These are phyloP conservation scores for Bombus sylvicola DNA, from an alignment of 1,140 invertebrate species.

Conservation along the genomic window DNA sequence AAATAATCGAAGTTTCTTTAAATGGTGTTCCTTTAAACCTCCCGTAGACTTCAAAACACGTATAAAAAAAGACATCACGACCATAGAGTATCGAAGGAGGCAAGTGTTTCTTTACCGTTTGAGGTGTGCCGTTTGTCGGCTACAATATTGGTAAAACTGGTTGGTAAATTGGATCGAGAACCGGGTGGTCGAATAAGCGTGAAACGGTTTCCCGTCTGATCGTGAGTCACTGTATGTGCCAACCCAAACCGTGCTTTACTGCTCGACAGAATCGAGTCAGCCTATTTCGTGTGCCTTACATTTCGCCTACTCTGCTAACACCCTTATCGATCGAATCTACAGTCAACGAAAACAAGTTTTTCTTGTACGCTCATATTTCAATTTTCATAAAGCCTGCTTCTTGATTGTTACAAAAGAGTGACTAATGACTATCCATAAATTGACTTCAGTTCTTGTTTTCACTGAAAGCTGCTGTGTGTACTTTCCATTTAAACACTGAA, in stretches of 20 bases:
- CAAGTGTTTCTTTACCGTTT: too few species aligned
- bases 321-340: conserved; percentile 20
- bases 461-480: background rate
- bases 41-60: too few species aligned
- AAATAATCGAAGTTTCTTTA: too few species aligned
- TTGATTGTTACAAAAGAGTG: background rate
- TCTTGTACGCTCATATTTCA: background rate
- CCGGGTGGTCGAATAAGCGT: conserved; percentile 45
- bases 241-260: conserved; percentile 20
- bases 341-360: background rate
- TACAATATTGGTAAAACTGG: conserved; percentile 72
- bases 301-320: background rate
- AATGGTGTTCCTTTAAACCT: too few species aligned
- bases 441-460: background rate
- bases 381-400: background rate
- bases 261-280: background rate
- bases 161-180: conserved; percentile 53
- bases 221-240: conserved; percentile 33
- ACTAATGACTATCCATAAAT: background rate
- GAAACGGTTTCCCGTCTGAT: conserved; percentile 42
- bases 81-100: too few species aligned
- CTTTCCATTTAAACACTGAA: background rate
- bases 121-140: background rate
- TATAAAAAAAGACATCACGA: too few species aligned
- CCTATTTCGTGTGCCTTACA: conserved; percentile 7